A percentile compares a stretch with the other conserved stretches of the same genome.
Evolutionary conservation across 2,113 vertebrate species (phyloP).

Genomic region (Platysteira castanea): DNA sequence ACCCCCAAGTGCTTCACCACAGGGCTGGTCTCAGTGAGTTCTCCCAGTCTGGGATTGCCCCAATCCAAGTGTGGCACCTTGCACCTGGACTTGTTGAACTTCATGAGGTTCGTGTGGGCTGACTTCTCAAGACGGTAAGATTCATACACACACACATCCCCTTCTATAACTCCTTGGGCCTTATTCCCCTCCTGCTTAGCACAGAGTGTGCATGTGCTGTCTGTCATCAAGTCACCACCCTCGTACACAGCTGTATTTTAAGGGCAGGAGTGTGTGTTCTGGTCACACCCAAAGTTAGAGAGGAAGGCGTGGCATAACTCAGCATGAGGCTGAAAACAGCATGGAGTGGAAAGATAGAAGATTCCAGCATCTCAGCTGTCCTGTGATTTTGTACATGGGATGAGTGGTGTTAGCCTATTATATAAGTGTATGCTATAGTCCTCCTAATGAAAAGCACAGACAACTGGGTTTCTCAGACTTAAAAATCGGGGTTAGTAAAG

Average conservation of each 20-base stretch:
- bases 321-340: neutral
- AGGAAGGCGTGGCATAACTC: accelerated
- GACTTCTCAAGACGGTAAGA: neutral
- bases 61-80: neutral
- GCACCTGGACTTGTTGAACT: neutral
- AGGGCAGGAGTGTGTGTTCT: accelerated
- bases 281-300: neutral
- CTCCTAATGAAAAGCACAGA: accelerated
- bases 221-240: neutral
- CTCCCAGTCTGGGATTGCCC: neutral
- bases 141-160: too few species aligned
- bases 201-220: neutral
- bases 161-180: neutral
- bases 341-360: neutral
- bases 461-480: neutral
- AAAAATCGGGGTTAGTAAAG: neutral
- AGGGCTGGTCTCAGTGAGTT: neutral
- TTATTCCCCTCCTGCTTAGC: neutral
- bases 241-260: neutral
- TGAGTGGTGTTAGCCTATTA: neutral
- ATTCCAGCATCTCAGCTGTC: neutral
- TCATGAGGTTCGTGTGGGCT: accelerated
- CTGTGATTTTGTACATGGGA: neutral
- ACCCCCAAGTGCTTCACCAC: neutral
- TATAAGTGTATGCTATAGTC: neutral